Base-by-base conservation (phyloP, 2,888 invertebrate species). In the Coleophora flavipennella region DNA sequence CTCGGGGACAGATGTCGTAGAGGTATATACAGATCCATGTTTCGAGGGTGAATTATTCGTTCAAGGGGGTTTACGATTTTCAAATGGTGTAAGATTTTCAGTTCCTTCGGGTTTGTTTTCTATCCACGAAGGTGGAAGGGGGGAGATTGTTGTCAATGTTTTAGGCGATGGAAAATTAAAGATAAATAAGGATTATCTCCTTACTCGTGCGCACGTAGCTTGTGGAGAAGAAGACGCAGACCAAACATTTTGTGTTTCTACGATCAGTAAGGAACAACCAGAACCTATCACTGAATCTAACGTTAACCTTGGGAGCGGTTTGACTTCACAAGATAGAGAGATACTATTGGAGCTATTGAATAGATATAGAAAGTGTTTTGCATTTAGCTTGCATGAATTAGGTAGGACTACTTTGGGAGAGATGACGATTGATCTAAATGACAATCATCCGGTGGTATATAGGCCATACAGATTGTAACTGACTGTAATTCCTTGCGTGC, bases 281-380 rank as follows among this genome's bases (percentile, higher is more conserved):
- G 6, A 32, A 8, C 32, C 32, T 8, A 32, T 32, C 11, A 32
- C 32, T 32, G 32, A 13, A 13, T 32, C 32, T 7, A 9, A 12
- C 13, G 6, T 33, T 14, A 33, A 20, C 20, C 14, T 33, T 4
- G 13, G 12, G 8, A 11, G 3, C 7, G 13, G 7, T 12, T 6
- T 32, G 4, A 10, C 8, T 14, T 7, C 8, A 6, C 10, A 33
- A 13, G 10, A 33, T 12, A 33, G 20, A 13, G 20, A 20, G 2
- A 2, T 35, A 27, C n/a, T 40, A 13, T 10, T 43, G 6, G 27
- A 31, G 9, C 32, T 42, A 3, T 26, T 39, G 12, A 43, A 43
- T 40, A 20, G 31, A 0, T 42, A 42, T 26, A 28, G 46, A 11
- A 33, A 41, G 12, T 42, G 42, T 38, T 49, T 49, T 32, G 43